Evolutionary conservation across 2,888 invertebrate genomes (phyloP), one percentile per base, ranked within the genome.

Genomic region (Podabrus alpinus): DNA sequence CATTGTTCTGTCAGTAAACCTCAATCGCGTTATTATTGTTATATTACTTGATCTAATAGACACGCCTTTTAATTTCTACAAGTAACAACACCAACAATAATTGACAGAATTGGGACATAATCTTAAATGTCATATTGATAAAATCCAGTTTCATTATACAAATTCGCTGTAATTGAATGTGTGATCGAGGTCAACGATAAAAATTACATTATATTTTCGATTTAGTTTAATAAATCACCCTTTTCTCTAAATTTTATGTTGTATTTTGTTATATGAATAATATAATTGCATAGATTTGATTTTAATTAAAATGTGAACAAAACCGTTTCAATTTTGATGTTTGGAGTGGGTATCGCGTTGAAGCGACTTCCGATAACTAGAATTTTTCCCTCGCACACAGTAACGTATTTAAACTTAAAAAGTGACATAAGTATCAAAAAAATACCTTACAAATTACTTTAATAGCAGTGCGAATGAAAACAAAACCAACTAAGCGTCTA

Each of bases 401-500:
- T 45, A 45, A 45, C 45, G 45, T n/a, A 45, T 45, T 45, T 45
- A 45, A n/a, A 45, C 45, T n/a, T 24, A 62, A 21, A 71, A 61
- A 64, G 15, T 13, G 64, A 29, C 16, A 24, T 11, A 61, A 64
- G 21, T 21, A 21, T 21, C 17, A 70, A 61, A 16, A 61, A 61
- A 61, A 16, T 64, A 19, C n/a, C 13, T 73, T 73, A 73, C 72
- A 76, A 76, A 72, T 76, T 73, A 67, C 73, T 69, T 73, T 73
- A 72, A 72, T 75, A 75, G 74, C 60, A 62, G 71, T 68, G 66
- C 68, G 74, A 70, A 74, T 76, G 67, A 69, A 72, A 76, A 73
- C 69, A 66, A 69, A 66, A 45, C 70, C 75, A 73, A 74, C 77
- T 74, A 70, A 73, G 76, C 79, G 74, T 76, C 71, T 79, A 77